These are phyloP conservation scores for Periophthalmus magnuspinnatus DNA, from an alignment of 2,797 vertebrate genomes.

Conservation along the genomic window DNA sequence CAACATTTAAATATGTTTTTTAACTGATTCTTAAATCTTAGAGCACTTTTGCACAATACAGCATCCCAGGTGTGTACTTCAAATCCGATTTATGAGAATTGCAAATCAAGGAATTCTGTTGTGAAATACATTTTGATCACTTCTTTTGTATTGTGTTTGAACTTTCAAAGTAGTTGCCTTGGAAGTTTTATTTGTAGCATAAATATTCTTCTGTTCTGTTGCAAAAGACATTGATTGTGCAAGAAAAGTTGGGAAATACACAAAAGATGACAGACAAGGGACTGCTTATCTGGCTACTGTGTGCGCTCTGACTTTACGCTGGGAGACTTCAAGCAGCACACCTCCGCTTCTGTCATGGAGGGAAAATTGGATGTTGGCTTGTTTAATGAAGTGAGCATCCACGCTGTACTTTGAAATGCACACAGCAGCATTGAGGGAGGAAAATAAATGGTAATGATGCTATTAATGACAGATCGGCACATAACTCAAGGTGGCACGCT, in stretches of 20 bases:
- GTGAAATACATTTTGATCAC: no score
- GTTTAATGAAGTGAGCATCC: conserved; percentile 42
- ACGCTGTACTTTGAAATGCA: conserved; percentile 39
- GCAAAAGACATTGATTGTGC: conserved; percentile 47
- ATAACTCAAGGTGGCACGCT: conserved; percentile 60
- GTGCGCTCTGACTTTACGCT: conserved; percentile 11
- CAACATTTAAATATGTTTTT: not conserved
- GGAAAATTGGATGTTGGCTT: conserved; percentile 35
- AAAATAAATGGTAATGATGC: conserved; percentile 58
- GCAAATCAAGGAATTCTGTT: no score
- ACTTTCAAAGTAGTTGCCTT: not conserved
- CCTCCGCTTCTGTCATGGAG: conserved; percentile 33
- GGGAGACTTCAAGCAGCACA: conserved; percentile 22
- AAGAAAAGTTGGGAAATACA: conserved; percentile 45
- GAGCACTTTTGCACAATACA: no score
- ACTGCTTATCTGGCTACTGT: conserved; percentile 19
- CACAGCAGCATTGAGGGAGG: conserved; percentile 45
- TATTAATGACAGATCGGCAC: conserved; percentile 62
- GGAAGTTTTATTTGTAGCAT: conserved; percentile 23
- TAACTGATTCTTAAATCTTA: not conserved
- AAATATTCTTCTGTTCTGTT: conserved; percentile 36
- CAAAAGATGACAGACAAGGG: conserved; percentile 29
- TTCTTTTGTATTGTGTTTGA: no score
- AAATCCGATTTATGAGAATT: no score
- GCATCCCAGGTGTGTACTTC: no score